These are phyloP conservation scores for Monochamus saltuarius DNA, from an alignment of 1,140 invertebrate species.

Conservation along the genomic window DNA sequence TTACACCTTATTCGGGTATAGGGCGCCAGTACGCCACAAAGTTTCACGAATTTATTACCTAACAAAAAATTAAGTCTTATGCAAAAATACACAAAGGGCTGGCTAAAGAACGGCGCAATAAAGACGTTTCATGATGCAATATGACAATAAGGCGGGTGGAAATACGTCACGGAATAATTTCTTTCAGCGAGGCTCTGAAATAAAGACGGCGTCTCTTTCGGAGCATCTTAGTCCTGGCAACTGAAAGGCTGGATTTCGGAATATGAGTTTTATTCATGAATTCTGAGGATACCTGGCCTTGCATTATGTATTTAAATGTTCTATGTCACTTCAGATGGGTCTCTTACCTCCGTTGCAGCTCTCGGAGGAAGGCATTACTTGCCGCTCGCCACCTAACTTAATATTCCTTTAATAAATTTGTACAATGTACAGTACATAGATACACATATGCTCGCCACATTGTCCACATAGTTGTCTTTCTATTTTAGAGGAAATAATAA, in stretches of 20 bases:
- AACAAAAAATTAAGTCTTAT: slow-evolving; percentile 26
- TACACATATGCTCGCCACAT: too few species aligned
- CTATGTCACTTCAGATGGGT: slow-evolving; percentile 31
- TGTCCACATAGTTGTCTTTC: too few species aligned
- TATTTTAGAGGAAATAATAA: too few species aligned
- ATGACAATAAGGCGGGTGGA: slow-evolving; percentile 24
- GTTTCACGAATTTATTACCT: neutral
- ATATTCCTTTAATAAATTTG: too few species aligned
- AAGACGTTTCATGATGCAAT: slow-evolving; percentile 31
- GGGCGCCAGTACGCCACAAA: neutral
- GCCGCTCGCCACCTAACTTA: slow-evolving; percentile 7
- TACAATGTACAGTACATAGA: too few species aligned
- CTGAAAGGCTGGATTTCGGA: slow-evolving; percentile 23
- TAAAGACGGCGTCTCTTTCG: slow-evolving; percentile 20
- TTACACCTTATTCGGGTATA: neutral
- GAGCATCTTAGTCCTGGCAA: slow-evolving; percentile 24
- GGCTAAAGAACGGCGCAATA: slow-evolving; percentile 27
- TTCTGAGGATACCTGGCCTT: slow-evolving; percentile 38
- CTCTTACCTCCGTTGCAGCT: slow-evolving; percentile 14
- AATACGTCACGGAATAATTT: slow-evolving; percentile 26
- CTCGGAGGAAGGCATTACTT: slow-evolving; percentile 22
- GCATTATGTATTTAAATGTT: slow-evolving; percentile 44
- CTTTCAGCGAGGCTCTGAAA: slow-evolving; percentile 20
- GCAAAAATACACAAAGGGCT: slow-evolving; percentile 29
- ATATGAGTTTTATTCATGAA: slow-evolving; percentile 45